Percentiles rank a stretch among this genome's conserved stretches.
phyloP scores from a whole-genome alignment of 2,797 vertebrate species.

The Galago senegalensis region DNA sequence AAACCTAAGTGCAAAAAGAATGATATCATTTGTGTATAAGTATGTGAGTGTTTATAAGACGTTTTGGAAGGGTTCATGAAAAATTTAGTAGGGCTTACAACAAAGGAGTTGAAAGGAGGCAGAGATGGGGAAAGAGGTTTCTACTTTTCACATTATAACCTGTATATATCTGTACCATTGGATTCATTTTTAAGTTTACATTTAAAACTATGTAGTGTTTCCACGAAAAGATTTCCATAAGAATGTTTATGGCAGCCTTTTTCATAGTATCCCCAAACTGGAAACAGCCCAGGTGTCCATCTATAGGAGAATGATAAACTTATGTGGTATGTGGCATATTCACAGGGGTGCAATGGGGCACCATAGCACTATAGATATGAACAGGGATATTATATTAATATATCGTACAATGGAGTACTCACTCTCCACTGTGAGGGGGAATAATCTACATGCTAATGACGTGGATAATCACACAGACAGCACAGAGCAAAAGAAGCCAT shows the following conservation, averaged over 20 bases:
- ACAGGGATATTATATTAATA: background rate
- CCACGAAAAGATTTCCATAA: slow-evolving; percentile 48
- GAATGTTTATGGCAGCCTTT: slow-evolving; percentile 20
- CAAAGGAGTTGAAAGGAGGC: slow-evolving; percentile 49
- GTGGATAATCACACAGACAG: background rate
- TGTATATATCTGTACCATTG: background rate
- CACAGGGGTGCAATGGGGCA: background rate
- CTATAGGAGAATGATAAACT: background rate
- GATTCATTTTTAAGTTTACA: slow-evolving; percentile 12
- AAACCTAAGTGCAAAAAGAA: slow-evolving; percentile 23
- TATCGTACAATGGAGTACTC: background rate
- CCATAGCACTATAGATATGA: background rate
- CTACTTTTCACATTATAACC: slow-evolving; percentile 57
- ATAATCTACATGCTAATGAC: background rate
- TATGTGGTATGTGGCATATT: background rate
- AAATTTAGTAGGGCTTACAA: slow-evolving; percentile 27
- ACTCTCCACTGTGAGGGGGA: background rate
- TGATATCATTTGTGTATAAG: slow-evolving; percentile 27
- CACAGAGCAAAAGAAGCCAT: background rate
- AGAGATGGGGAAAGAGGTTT: slow-evolving; percentile 21
- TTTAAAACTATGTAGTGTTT: slow-evolving; percentile 56
- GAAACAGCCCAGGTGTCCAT: slow-evolving; percentile 36
- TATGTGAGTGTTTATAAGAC: slow-evolving; percentile 50
- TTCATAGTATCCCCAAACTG: background rate
- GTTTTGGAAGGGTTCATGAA: slow-evolving; percentile 49